Base-by-base conservation (phyloP, 2,888 invertebrate genomes). In the Torymus aiolomorphi region DNA sequence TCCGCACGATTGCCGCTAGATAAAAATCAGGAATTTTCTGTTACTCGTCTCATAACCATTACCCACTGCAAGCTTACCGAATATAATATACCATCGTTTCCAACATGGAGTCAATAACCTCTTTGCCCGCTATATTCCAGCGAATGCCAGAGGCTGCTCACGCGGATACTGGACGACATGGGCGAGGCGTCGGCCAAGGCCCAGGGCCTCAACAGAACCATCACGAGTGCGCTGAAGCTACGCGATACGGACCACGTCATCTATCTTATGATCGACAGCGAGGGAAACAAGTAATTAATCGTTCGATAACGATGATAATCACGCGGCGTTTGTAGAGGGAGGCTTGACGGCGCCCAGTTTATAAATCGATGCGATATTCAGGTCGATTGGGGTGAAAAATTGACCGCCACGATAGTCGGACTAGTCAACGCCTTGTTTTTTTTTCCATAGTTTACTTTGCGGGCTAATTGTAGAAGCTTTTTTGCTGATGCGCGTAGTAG, bases 171-270 rank as follows among this genome's bases (percentile, higher is more conserved):
- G 51, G 95, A 96, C 88, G 91, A 91, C 11, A 92, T 96, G 87
- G 96, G 96, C 0, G 92, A 93, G 88, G 93, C 94, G 76, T 96
- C 96, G 2, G 95, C 96, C 0, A 88, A 90, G 18, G 95, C 95
- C 3, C 96, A 96, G 90, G 95, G 94, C 1, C 91, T 96, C 1
- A 93, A 91, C 83, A 95, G 94, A 86, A 93, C 95, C 0, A 95
- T 96, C 83, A 96, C 96, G 24, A 94, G 94, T 0, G 93, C 95
- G 0, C 93, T 94, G 20, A 94, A 94, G 85, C 89, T 96, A 59
- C 86, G 94, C 88, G 92, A 93, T 89, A 91, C 93, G 82, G 92
- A 93, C 83, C 92, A 93, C 80, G 89, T 89, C 67, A 86, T 93
- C 70, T 93, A 93, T 84, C 87, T 93, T 8, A 90, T 93, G 31